Base-by-base conservation (phyloP, 2,797 vertebrate species). In the Sebastes vulpes region DNA sequence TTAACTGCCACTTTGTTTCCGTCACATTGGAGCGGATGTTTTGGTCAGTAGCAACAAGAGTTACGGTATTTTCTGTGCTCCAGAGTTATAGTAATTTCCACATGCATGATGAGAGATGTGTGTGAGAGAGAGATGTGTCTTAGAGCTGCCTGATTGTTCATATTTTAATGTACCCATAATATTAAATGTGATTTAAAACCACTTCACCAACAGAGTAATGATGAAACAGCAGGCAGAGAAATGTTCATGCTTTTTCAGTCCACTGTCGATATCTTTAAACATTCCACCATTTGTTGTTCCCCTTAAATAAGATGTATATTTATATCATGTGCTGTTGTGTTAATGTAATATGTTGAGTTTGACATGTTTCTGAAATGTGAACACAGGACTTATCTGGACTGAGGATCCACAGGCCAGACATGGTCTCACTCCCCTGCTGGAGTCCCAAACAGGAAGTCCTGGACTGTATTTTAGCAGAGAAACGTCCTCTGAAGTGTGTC, bases 321-420 rank as follows among this genome's bases (percentile, higher is more conserved):
- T 91, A 81, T 94, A 93, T 92, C 83, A 93, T 38, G 84, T 95
- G 89, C 83, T 88, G 89, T 93, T 90, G 81, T 92, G 64, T 88
- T 84, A 86, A 85, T 89, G 89, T 92, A 86, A 79, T 90, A 85
- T 89, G 89, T 91, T 89, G 80, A 90, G 81, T 92, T 94, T 90
- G 80, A 89, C 82, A 91, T 87, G 81, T 92, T 89, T 85, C 79
- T 87, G 83, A 92, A 92, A 94, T 95, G 93, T 95, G 93, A 95
- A 92, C 67, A 54, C 79, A 69, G 86, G 81, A 75, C 72, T 50
- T 84, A 81, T 89, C 72, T 86, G 79, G 69, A 83, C 69, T 63
- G 69, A 77, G 86, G 72, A 81, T 80, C 67, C 88, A 68, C 57
- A 84, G 75, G 77, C 66, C 66, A 74, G 25, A 80, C 65, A 76